A percentile compares a stretch with the other conserved stretches of the same genome.
Conservation (phyloP, 64 coral and sea anemone genomes). For the Catalaphyllia jardinei region DNA sequence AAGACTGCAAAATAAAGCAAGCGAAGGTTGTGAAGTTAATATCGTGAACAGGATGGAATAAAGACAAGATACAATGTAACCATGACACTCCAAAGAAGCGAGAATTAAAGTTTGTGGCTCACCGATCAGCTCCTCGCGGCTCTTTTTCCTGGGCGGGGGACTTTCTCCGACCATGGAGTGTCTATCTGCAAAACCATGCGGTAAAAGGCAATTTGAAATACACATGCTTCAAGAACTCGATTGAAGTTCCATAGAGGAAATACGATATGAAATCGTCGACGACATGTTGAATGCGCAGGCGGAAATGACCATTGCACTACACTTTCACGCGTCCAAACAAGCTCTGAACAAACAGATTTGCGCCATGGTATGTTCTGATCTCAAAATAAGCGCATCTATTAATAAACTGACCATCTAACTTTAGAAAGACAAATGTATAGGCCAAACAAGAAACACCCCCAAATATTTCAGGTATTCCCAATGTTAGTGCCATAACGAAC, state of each 20-base stretch:
- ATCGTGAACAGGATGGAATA: too few species aligned
- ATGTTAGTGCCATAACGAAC: neutral
- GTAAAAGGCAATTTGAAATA: neutral
- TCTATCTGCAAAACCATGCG: neutral
- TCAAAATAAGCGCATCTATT: constrained; percentile 1
- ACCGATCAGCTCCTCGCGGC: constrained; percentile 19
- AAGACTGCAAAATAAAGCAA: too few species aligned
- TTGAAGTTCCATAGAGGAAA: neutral
- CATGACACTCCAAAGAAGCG: neutral
- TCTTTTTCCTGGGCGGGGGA: constrained; percentile 18
- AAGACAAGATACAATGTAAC: neutral
- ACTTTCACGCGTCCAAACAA: neutral
- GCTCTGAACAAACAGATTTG: neutral
- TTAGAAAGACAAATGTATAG: neutral
- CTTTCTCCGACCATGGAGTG: constrained; percentile 10
- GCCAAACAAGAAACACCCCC: neutral
- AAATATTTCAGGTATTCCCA: constrained; percentile 9
- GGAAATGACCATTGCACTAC: neutral
- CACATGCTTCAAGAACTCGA: neutral
- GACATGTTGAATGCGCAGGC: neutral
- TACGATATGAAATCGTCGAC: neutral
- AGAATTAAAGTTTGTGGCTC: neutral
- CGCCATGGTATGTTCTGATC: neutral
- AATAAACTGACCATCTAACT: neutral
- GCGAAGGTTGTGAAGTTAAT: too few species aligned